Evolutionary conservation across 1,140 invertebrate species (phyloP), one percentile per base, ranked within the genome.

Genomic region (Plectus sambesii): DNA sequence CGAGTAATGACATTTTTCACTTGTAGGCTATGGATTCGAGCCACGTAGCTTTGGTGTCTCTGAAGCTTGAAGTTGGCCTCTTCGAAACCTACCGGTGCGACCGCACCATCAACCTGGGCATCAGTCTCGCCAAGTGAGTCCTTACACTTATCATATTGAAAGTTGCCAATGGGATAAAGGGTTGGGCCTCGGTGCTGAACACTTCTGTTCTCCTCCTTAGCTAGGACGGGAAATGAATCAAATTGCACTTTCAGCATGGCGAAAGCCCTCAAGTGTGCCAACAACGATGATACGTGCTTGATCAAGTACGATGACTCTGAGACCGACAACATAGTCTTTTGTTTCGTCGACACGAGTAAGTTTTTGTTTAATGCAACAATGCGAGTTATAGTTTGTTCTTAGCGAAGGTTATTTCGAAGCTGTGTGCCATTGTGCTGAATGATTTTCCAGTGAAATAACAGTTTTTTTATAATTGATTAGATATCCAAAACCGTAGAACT

Each of bases 31-130:
- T 99, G 93, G 94, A 99, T 73, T 94, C 87, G 70, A 90, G 89
- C 55, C 94, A 99, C 73, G 93, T 99, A 43, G 90, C 87, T 46
- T 77, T 99, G 38, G 93, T 99, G 4, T 92, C 90, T 0, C 73
- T 99, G 22, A 85, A 81, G 59, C 74, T 99, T 17, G 78, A 86
- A 68, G 83, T 84, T 55, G 92, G 97, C 73, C 92, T 93, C 23
- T 99, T 99, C 66, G 92, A 98, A 66, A 90, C 92, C 67, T 99
- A 87, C 71, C 80, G 93, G 70, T 99, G 94, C 71, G 93, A 99
- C 73, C 79, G 93, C 63, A 97, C 94, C 72, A 74, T 98, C 9
- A 90, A 87, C 0, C 87, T 99, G 82, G 93, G 93, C 40, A 90
- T 98, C 81, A 96, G 90, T 72, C 75, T 98, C 27, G 76, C 76